Evolutionary conservation across 2,797 vertebrate species (phyloP), one percentile per base, ranked within the genome.

Genomic region (Luscinia luscinia): DNA sequence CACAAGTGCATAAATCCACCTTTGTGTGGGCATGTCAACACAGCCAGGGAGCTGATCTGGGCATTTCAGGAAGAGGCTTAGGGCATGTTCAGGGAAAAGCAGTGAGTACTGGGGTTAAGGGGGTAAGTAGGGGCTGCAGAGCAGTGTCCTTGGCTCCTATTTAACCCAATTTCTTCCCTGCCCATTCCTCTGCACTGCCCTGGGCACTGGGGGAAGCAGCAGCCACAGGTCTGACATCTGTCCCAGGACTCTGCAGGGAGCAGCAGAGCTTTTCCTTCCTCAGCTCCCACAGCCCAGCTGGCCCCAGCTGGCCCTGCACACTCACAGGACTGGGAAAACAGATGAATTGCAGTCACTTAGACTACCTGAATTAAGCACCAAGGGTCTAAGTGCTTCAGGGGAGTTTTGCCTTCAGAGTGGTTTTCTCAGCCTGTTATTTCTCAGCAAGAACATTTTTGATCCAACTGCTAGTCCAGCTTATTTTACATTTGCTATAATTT

Each of bases 351-450:
- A 77, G 57, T 67, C 80, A 81, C 63, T 93, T 32, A 64, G 74
- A 77, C 89, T 96, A 92, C 95, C 89, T 94, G 93, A 95, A 94
- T 94, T 97, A 77, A 95, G 95, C 91, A 91, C 34, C 74, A n/a
- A 66, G 32, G 22, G 32, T 46, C 64, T 74, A 68, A 94, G 70
- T 21, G 30, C 68, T 90, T 73, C 34, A 55, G 46, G 72, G 41
- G 14, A 78, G 21, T 75, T 84, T 64, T 87, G 41, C 61, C 12
- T 94, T 46, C 21, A 36, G 32, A 89, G n/a, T 19, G 6, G 2
- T 40, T 96, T 92, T 62, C 36, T 81, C 74, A 15, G 15, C n/a
- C 28, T 57, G 24, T 15, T 62, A 18, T 49, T 93, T 84, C 89
- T 81, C 83, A 78, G 58, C 17, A 79, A 76, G 55, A 69, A 41